phyloP scores from a whole-genome alignment of 2,888 invertebrate species.

The Drosophila mimica region DNA sequence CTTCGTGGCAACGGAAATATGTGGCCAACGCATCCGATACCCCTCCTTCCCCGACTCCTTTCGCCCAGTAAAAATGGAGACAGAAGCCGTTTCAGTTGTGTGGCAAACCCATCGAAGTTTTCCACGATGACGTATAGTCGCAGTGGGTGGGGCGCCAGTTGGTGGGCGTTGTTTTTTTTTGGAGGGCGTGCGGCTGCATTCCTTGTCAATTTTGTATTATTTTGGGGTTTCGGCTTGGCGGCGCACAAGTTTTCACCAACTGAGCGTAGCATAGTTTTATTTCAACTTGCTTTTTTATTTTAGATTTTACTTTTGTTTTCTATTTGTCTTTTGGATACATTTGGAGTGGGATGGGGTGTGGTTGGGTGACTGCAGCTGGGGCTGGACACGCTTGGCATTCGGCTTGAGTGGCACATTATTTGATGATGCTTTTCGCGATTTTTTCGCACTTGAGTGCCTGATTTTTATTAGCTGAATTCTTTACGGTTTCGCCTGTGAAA shows the following conservation, averaged over 20 bases:
- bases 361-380: constrained; percentile 14
- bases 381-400: constrained; percentile 64
- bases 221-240: constrained; percentile 40
- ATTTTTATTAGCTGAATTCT: constrained; percentile 85
- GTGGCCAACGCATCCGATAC: constrained; percentile 63
- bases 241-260: constrained; percentile 48
- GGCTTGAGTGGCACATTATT: constrained; percentile 82
- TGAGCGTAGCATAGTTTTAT: constrained; percentile 69
- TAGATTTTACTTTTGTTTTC: constrained; percentile 64
- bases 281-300: constrained; percentile 66
- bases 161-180: not conserved
- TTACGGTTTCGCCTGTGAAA: constrained; percentile 76
- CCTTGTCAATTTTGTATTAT: constrained; percentile 54
- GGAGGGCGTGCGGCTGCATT: constrained; percentile 51
- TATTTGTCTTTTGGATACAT: constrained; percentile 71
- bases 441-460: constrained; percentile 85
- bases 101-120: constrained; percentile 71
- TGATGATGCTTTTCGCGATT: constrained; percentile 84
- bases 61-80: constrained; percentile 19
- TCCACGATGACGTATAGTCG: constrained; percentile 65
- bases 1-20: constrained; percentile 76
- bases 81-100: constrained; percentile 35
- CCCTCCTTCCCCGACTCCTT: not conserved
- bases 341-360: not conserved
- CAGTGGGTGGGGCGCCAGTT: constrained; percentile 2